Evolutionary conservation across 2,888 invertebrate genomes (phyloP), one percentile per base, ranked within the genome.

Genomic region (Xylota segnis): DNA sequence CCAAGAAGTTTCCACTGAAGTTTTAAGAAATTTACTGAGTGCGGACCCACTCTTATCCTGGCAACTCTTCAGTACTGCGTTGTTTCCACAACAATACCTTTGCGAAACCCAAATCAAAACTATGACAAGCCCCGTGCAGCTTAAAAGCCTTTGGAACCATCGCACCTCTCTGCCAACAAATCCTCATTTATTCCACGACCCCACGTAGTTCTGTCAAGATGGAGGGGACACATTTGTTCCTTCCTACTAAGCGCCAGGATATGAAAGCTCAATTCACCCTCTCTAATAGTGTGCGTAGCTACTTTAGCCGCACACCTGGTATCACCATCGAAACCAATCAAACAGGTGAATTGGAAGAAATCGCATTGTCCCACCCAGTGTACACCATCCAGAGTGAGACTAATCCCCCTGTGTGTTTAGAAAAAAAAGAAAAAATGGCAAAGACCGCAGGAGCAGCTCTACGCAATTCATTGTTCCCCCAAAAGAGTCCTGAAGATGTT

Each of bases 261-360:
- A 43, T 12, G 43, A 18, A 23, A 10, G 10, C 23, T 29, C 16
- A 63, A 32, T 63, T 63, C 12, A 63, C 18, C 32, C 45, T 16
- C 45, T 16, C 32, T 27, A 63, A 14, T 29, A 16, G 32, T 16
- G 27, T 45, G 16, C 32, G 27, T 12, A 27, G 5, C 6, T 29
- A 37, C 12, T 18, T 59, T 23, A 37, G n/a, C 52, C 32, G 10
- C 68, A 81, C 68, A 81, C 68, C 61, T 81, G 81, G 10, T 54
- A 68, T 70, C 63, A 9, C 23, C 63, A 58, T 71, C 63, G 5
- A 54, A 68, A 50, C 40, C 68, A 63, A 70, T 82, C 56, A 76
- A 76, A 27, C 50, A 76, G 76, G 45, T 82, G 56, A 75, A 56
- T 37, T 63, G 76, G 59, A 75, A 70, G 50, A 70, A 70, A 82